phyloP scores from a whole-genome alignment of 2,888 invertebrate species.

The Volucella bombylans region DNA sequence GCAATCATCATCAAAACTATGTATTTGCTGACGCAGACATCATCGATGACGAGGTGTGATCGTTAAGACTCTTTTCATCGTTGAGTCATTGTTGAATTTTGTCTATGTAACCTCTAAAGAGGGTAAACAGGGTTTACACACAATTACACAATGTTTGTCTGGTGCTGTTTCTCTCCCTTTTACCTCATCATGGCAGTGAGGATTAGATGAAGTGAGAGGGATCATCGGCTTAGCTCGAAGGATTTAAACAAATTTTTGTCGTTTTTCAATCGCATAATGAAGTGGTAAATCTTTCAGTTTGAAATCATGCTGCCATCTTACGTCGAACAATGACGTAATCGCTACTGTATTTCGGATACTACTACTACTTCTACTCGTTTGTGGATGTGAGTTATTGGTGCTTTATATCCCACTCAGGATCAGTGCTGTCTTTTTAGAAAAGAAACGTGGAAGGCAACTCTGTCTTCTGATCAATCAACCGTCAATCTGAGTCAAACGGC shows the following conservation, averaged over 20 bases:
- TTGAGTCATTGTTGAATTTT: constrained; percentile 29
- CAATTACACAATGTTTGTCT: constrained; percentile 75
- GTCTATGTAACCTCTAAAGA: constrained; percentile 26
- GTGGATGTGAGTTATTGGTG: constrained; percentile 10
- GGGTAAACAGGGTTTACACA: constrained; percentile 75
- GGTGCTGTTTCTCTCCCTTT: constrained; percentile 47
- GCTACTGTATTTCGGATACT: constrained; percentile 38
- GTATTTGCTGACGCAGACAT: constrained; percentile 30
- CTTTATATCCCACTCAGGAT: constrained; percentile 26
- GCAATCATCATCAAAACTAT: constrained; percentile 29
- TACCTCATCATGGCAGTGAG: constrained; percentile 44
- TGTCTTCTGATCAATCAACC: rapidly evolving
- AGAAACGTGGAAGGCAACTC: too few relatives aligned
- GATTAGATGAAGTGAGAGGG: constrained; percentile 59
- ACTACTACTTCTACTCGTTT: constrained; percentile 36
- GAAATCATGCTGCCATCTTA: not conserved
- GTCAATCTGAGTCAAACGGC: too few relatives aligned
- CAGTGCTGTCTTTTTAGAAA: not conserved
- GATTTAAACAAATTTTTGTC: constrained; percentile 67
- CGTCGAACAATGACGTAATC: constrained; percentile 43
- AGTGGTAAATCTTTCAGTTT: constrained; percentile 57
- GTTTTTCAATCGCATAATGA: constrained; percentile 65
- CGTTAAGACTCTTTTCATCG: constrained; percentile 45
- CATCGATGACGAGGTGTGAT: constrained; percentile 63
- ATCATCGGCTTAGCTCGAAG: constrained; percentile 68